These are phyloP conservation scores for Zosterops japonicus DNA, from an alignment of 2,113 vertebrate species.

Conservation along the genomic window DNA sequence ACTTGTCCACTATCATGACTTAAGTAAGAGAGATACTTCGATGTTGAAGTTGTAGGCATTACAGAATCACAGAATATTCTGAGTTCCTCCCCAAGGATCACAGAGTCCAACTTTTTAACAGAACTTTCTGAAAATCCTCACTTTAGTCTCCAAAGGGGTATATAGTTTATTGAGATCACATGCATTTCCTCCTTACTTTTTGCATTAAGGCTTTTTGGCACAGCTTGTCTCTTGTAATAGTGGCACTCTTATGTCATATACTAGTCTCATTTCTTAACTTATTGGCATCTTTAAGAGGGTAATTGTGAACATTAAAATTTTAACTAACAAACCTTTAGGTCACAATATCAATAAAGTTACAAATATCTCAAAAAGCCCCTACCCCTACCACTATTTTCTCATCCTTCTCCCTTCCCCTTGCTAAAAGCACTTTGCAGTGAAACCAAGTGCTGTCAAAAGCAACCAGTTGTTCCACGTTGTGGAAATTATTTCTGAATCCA, in stretches of 20 bases:
- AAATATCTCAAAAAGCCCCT: not conserved
- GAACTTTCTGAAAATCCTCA: not conserved
- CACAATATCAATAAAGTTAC: not conserved
- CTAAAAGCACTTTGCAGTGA: not conserved
- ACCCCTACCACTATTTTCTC: rapidly evolving
- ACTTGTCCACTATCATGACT: not conserved
- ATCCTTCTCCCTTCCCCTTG: not conserved
- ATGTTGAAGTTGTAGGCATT: not conserved
- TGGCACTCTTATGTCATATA: not conserved
- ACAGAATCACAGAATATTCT: not conserved
- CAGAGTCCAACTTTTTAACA: not conserved
- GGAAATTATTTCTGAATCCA: not conserved
- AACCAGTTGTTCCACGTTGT: not conserved
- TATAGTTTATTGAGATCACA: not conserved
- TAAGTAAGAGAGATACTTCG: not conserved
- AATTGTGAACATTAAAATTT: not conserved
- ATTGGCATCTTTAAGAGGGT: not conserved
- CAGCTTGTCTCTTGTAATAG: not conserved
- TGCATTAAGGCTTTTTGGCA: not conserved
- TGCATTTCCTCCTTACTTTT: not conserved
- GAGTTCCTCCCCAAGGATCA: not conserved
- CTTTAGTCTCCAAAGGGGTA: not conserved
- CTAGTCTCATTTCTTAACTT: not conserved
- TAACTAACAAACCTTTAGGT: not conserved
- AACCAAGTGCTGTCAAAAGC: not conserved